Conservation (phyloP, 92 coral and sea anemone genomes). For the Palythoa heliodiscus region DNA sequence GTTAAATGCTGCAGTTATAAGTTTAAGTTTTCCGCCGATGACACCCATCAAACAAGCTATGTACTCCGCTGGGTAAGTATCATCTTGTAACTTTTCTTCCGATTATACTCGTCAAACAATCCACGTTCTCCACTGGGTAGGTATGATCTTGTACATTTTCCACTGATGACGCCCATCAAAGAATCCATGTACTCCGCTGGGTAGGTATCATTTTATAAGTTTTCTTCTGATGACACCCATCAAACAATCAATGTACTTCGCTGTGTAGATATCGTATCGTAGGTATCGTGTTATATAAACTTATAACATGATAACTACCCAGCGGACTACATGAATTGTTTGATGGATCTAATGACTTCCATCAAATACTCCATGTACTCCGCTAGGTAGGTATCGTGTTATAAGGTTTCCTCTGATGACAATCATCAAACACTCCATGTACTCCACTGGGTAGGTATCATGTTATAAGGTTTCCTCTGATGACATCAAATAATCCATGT, state of each 20-base stretch:
- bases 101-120: background rate
- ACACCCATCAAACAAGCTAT: slow-evolving; percentile 89
- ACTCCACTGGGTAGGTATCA: slow-evolving; percentile 83
- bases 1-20: slow-evolving; percentile 72
- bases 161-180: slow-evolving; percentile 60
- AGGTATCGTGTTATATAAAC: too few species aligned
- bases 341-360: too few species aligned
- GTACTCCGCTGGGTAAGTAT: slow-evolving; percentile 93
- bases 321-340: too few species aligned
- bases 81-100: background rate
- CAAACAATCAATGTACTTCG: background rate
- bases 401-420: background rate
- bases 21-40: slow-evolving; percentile 87
- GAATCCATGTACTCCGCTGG: slow-evolving; percentile 96
- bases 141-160: background rate
- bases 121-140: background rate
- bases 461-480: background rate
- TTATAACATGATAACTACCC: too few species aligned
- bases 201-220: slow-evolving; percentile 52
- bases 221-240: background rate
- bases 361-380: background rate
- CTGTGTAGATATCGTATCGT: too few species aligned
- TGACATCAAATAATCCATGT: background rate
- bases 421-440: slow-evolving; percentile 91
- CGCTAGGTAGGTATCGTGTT: background rate